phyloP scores from a whole-genome alignment of 2,797 vertebrate species.

The Botia almorhae region DNA sequence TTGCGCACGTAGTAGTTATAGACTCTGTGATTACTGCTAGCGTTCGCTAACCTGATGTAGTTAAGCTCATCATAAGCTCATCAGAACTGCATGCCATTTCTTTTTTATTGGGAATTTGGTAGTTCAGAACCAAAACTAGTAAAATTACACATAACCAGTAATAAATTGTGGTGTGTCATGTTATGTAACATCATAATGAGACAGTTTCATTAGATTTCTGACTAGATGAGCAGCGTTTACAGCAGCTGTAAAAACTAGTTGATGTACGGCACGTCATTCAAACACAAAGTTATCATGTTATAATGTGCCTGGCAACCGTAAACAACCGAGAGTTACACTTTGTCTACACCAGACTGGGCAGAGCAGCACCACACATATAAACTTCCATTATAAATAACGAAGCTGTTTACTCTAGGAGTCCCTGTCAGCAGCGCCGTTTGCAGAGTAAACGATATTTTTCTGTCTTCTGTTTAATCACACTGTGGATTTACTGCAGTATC shows the following conservation, averaged over 20 bases:
- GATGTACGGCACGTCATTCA: background rate
- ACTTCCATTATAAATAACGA: background rate
- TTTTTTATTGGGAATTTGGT: background rate
- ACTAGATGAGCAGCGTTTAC: no score
- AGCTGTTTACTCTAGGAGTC: background rate
- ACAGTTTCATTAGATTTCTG: background rate
- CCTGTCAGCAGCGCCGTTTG: background rate
- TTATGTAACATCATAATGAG: no score
- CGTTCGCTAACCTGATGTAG: slow-evolving; percentile 3
- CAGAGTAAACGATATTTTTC: background rate
- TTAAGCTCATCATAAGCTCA: no score
- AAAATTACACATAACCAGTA: background rate
- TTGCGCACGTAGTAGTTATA: slow-evolving; percentile 16
- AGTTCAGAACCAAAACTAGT: background rate
- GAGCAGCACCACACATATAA: background rate
- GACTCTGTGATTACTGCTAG: slow-evolving; percentile 29
- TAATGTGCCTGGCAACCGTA: no score
- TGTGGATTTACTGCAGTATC: background rate
- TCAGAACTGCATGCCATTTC: no score
- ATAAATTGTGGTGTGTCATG: no score
- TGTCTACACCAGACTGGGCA: background rate
- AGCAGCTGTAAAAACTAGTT: background rate
- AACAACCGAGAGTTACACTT: no score
- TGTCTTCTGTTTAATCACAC: background rate
- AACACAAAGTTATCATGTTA: no score